Percentiles rank a stretch among this genome's conserved stretches.
phyloP scores from a whole-genome alignment of 1,140 invertebrate species.

The Halyomorpha halys region DNA sequence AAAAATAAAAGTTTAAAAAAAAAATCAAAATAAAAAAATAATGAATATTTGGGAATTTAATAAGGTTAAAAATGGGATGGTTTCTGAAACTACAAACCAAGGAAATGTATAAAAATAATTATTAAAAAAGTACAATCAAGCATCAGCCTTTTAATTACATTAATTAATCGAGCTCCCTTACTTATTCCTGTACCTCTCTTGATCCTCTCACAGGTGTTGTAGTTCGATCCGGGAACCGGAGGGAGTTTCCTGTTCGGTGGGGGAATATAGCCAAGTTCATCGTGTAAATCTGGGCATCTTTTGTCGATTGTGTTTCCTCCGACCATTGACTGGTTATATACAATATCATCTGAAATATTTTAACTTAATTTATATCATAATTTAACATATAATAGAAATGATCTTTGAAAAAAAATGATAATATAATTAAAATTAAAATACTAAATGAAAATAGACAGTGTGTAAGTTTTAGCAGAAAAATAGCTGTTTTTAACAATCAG shows the following conservation, averaged over 20 bases:
- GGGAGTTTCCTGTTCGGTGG: constrained; percentile 83
- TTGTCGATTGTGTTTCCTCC: constrained; percentile 72
- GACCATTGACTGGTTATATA: constrained; percentile 71
- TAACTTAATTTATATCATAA: too few species aligned
- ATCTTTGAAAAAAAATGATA: too few species aligned
- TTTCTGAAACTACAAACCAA: constrained; percentile 18
- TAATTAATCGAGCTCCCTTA: constrained; percentile 43
- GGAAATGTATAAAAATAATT: constrained; percentile 14
- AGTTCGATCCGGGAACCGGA: constrained; percentile 81
- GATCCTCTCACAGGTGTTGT: constrained; percentile 85
- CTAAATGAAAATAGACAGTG: too few species aligned
- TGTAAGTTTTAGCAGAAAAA: too few species aligned
- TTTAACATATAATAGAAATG: too few species aligned
- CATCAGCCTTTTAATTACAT: background rate
- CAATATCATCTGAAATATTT: constrained; percentile 61
- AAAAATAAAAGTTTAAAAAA: constrained; percentile 1
- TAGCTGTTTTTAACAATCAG: too few species aligned
- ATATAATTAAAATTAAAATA: too few species aligned
- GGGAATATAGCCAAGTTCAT: constrained; percentile 84
- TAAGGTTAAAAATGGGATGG: constrained; percentile 11
- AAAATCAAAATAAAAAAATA: background rate
- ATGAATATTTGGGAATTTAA: background rate
- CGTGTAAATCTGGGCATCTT: constrained; percentile 66
- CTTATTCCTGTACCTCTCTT: constrained; percentile 83
- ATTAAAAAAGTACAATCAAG: constrained; percentile 1